A percentile compares a stretch with the other conserved stretches of the same genome.
phyloP scores from a whole-genome alignment of 2,113 vertebrate species.

The Argyrosomus japonicus region DNA sequence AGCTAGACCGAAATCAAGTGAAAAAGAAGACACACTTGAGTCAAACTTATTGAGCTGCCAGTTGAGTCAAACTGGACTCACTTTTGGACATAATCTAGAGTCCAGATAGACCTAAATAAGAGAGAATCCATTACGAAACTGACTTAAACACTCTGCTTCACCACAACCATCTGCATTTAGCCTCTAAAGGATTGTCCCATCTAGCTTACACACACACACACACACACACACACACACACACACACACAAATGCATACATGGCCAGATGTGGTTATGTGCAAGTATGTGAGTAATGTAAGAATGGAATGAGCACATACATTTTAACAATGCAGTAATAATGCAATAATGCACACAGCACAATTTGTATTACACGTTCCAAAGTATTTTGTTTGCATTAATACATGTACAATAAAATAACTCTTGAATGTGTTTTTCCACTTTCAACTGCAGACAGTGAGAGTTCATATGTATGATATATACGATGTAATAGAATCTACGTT shows the following conservation, averaged over 20 bases:
- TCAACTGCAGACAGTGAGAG: not conserved
- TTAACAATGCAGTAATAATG: not conserved
- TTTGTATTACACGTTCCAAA: not conserved
- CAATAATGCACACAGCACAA: not conserved
- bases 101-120: too few relatives aligned
- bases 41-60: not conserved
- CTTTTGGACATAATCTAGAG: not conserved
- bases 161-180: slow-evolving; percentile 17
- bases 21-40: not conserved
- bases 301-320: not conserved
- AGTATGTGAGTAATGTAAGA: slow-evolving; percentile 15
- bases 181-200: slow-evolving; percentile 27
- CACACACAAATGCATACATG: not conserved
- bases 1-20: not conserved
- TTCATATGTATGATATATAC: not conserved
- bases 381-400: not conserved
- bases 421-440: not conserved
- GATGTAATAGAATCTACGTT: slow-evolving; percentile 7
- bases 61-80: not conserved
- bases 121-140: not conserved
- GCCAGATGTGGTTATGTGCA: slow-evolving; percentile 21
- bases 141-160: slow-evolving; percentile 25
- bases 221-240: not conserved
- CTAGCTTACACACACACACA: not conserved
- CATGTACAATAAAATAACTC: not conserved